A percentile compares a stretch with the other conserved stretches of the same genome.
These are phyloP conservation scores for Leucosticte australis DNA, from an alignment of 2,113 vertebrate species.

Conservation along the genomic window DNA sequence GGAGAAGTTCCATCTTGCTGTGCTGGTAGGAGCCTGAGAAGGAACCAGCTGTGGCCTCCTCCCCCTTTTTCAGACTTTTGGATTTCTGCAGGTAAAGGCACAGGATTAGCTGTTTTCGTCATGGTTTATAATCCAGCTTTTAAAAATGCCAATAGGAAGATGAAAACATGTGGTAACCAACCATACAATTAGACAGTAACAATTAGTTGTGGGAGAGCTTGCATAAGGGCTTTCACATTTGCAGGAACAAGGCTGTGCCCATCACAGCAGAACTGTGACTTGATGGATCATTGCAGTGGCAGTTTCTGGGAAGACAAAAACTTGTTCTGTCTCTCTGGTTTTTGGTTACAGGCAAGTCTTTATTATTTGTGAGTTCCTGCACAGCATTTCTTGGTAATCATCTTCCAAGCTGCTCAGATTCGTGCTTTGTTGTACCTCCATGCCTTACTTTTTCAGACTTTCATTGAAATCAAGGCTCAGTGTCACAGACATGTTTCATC, in stretches of 20 bases:
- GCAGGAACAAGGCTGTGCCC: not conserved
- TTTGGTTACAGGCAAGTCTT: not conserved
- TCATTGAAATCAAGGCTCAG: not conserved
- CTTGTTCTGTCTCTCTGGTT: not conserved
- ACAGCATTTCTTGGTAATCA: not conserved
- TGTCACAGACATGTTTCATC: not conserved
- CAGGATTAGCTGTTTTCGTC: not conserved
- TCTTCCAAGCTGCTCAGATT: not conserved
- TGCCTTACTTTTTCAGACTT: not conserved
- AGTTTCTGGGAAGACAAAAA: not conserved
- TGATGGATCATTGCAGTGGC: not conserved
- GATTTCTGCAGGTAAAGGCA: not conserved
- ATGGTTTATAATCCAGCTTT: not conserved
- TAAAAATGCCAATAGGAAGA: not conserved
- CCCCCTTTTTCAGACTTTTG: not conserved
- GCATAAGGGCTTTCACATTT: not conserved
- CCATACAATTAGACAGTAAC: not conserved
- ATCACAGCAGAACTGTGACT: not conserved
- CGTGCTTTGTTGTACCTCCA: not conserved
- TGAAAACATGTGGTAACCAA: not conserved
- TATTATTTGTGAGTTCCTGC: not conserved
- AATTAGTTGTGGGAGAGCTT: not conserved
- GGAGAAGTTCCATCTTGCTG: slow-evolving; percentile 14
- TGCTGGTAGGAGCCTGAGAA: not conserved
- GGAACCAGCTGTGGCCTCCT: not conserved